These are phyloP conservation scores for Fringilla coelebs DNA, from an alignment of 2,797 vertebrate genomes.

Conservation along the genomic window DNA sequence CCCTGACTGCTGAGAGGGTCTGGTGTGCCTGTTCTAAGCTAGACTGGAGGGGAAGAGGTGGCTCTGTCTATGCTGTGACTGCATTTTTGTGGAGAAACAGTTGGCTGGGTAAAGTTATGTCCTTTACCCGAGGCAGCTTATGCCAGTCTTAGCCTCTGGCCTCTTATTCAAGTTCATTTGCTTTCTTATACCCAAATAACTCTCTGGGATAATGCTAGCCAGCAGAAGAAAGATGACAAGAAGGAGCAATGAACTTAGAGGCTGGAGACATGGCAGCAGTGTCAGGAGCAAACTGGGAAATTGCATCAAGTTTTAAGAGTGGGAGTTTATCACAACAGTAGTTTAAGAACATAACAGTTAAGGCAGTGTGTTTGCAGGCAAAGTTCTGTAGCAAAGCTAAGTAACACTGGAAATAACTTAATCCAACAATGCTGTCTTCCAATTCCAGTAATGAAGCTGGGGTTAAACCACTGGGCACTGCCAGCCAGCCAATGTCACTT, in stretches of 20 bases:
- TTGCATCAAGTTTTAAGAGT: background rate
- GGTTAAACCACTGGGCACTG: background rate
- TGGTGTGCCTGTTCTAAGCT: background rate
- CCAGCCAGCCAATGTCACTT: background rate
- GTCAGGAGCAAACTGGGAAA: background rate
- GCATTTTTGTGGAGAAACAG: background rate
- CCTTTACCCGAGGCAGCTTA: background rate
- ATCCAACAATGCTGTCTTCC: background rate
- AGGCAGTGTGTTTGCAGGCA: background rate
- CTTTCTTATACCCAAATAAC: background rate
- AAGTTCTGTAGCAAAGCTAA: background rate
- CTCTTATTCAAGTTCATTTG: background rate
- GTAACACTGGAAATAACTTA: background rate
- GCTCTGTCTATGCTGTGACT: background rate
- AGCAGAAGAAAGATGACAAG: background rate
- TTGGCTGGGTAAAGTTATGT: background rate
- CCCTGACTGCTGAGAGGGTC: background rate
- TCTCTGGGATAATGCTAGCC: background rate
- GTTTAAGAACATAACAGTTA: background rate
- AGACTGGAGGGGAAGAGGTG: background rate
- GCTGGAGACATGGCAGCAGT: background rate
- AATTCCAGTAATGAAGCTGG: background rate
- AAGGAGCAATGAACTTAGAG: background rate
- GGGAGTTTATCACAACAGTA: background rate
- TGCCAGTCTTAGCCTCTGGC: background rate